These are phyloP conservation scores for Ochlodes sylvanus DNA, from an alignment of 2,888 invertebrate species.

Conservation along the genomic window DNA sequence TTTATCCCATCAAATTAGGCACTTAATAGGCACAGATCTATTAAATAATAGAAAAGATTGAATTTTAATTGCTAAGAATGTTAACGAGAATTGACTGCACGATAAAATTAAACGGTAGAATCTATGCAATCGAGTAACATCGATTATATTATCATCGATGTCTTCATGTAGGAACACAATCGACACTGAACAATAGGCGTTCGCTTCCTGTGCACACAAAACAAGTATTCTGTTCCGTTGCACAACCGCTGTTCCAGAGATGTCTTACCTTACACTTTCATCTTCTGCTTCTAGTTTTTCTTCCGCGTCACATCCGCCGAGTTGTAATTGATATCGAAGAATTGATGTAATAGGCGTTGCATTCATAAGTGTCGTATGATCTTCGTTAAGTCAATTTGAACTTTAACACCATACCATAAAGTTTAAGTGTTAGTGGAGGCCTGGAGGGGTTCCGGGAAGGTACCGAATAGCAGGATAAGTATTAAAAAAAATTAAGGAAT, in stretches of 20 bases:
- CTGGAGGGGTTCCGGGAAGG: too few relatives aligned
- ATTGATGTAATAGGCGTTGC: conserved; percentile 9
- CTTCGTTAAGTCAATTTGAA: too few relatives aligned
- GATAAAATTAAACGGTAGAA: background rate
- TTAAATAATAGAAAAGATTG: too few relatives aligned
- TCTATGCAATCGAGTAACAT: background rate
- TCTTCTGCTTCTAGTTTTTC: conserved; percentile 22
- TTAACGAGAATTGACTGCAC: too few relatives aligned
- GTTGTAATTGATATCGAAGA: conserved; percentile 31
- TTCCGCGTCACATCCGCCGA: conserved; percentile 25
- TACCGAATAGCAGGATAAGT: too few relatives aligned
- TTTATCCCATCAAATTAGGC: too few relatives aligned
- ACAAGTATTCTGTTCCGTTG: conserved; percentile 22
- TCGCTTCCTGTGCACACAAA: conserved; percentile 26
- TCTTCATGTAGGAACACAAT: conserved; percentile 28
- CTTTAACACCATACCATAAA: too few relatives aligned
- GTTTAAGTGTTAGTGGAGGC: too few relatives aligned
- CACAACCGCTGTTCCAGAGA: conserved; percentile 31
- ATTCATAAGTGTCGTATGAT: conserved; percentile 2
- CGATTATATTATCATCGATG: conserved; percentile 6
- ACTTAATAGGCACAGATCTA: too few relatives aligned
- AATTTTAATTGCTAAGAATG: too few relatives aligned
- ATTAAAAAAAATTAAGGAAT: too few relatives aligned
- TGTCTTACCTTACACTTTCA: conserved; percentile 31
- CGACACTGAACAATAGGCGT: conserved; percentile 19